Evolutionary conservation across 2,797 vertebrate species (phyloP), one percentile per base, ranked within the genome.

Genomic region (Bovichtus variegatus): DNA sequence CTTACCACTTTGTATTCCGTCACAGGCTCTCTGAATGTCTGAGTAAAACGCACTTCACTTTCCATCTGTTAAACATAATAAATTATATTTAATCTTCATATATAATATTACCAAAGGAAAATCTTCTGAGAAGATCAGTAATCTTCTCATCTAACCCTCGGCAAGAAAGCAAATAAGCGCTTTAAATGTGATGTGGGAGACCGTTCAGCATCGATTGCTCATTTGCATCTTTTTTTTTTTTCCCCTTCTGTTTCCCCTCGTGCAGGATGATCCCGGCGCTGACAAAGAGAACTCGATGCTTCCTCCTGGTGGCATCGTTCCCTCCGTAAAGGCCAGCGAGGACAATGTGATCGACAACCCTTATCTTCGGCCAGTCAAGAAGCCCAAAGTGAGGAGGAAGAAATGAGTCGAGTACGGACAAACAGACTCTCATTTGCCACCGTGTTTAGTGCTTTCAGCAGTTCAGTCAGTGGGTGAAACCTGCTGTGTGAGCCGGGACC

Each of bases 381-480:
- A 99, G 74, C 98, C 98, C 87, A 99, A 99, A 95, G 96, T 99
- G 74, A 97, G 97, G 84, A 94, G 98, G 92, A 99, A 99, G 97
- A 99, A 99, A 91, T 99, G 95, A 98, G 71, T 0, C 21, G 0
- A 0, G 10, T 6, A 2, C 29, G 66, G 70, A 55, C 21, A 36
- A 19, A 81, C 13, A 57, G 84, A 89, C 89, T 88, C 15, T 0
- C 2, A 44, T 55, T 27, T 51, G 61, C 62, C 44, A 50, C 57
- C 47, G 54, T 21, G 49, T 61, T 67, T 31, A 79, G 60, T 69
- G 61, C 77, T 62, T 18, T 65, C 13, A 71, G 64, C 47, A 7
- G 77, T 54, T 53, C 67, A 6, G 38, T 12, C 41, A 50, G 25
- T 58, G 5, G 21, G 12, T 19, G 19, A 47, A 21, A 41, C 53